Conservation (phyloP, 2,113 vertebrate species). For the Onychostoma macrolepis region DNA sequence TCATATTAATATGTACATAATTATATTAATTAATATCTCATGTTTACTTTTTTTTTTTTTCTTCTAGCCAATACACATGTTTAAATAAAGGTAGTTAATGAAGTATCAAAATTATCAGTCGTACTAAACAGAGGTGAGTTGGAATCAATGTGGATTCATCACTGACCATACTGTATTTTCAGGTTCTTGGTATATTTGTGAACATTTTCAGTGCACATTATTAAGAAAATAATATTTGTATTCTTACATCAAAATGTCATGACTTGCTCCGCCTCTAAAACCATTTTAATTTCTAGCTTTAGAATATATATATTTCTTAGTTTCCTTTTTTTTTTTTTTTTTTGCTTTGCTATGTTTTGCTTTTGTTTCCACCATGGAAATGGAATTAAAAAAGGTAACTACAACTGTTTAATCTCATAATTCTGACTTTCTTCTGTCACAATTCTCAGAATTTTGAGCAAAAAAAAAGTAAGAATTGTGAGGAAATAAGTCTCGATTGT, state of each 20-base stretch:
- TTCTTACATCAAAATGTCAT: neutral
- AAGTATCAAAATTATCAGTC: neutral
- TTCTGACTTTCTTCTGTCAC: too few species aligned
- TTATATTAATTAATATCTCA: conserved; percentile 45
- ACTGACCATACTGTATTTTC: neutral
- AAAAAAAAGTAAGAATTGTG: too few species aligned
- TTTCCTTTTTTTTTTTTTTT: too few species aligned
- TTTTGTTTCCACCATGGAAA: too few species aligned
- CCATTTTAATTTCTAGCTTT: too few species aligned
- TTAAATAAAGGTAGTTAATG: neutral
- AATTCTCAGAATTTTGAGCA: too few species aligned
- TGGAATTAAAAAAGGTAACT: too few species aligned
- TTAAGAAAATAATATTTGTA: neutral
- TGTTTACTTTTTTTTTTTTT: conserved; percentile 24
- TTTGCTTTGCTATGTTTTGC: too few species aligned
- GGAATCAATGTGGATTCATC: neutral
- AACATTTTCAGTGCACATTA: neutral
- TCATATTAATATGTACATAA: conserved; percentile 1
- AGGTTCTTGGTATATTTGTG: neutral
- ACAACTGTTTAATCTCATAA: too few species aligned
- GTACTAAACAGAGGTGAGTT: neutral
- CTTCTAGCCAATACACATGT: neutral
- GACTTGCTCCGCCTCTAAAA: neutral
- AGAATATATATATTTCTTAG: too few species aligned
- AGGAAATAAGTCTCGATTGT: too few species aligned